Conservation (phyloP, 2,888 invertebrate species). For the Aspidiotus destructor region DNA sequence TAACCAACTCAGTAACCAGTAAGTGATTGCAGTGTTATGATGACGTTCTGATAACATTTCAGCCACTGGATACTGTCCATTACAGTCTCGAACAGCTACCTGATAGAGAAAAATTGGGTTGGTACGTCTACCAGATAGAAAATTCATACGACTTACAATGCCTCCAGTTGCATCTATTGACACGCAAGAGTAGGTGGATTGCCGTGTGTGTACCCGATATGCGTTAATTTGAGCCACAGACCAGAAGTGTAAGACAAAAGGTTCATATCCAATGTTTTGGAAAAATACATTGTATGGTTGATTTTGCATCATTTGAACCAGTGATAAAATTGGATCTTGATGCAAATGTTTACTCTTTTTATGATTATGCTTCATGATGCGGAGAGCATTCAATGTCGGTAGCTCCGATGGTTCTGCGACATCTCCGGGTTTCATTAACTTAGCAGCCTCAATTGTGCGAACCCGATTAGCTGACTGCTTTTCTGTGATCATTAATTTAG, state of each 20-base stretch:
- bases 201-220: conserved; percentile 23
- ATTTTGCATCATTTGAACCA: conserved; percentile 21
- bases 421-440: conserved; percentile 33
- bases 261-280: conserved; percentile 27
- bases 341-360: conserved; percentile 13
- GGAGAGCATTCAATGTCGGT: conserved; percentile 21
- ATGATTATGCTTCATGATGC: conserved; percentile 23
- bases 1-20: conserved; percentile 33
- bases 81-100: conserved; percentile 24
- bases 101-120: conserved; percentile 26
- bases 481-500: conserved; percentile 11
- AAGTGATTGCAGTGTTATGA: conserved; percentile 30
- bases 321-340: conserved; percentile 25
- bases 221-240: conserved; percentile 28
- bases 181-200: conserved; percentile 1
- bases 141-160: conserved; percentile 13
- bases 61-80: conserved; percentile 30
- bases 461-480: conserved; percentile 20
- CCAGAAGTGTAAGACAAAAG: conserved; percentile 33
- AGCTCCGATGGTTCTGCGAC: conserved; percentile 27
- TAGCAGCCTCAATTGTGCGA: conserved; percentile 21
- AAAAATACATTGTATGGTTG: conserved; percentile 22
- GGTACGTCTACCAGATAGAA: conserved; percentile 17
- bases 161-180: conserved; percentile 34
- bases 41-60: conserved; percentile 34